Evolutionary conservation across 2,113 vertebrate genomes (phyloP), one percentile per base, ranked within the genome.

Genomic region (Hydrochoerus hydrochaeris): DNA sequence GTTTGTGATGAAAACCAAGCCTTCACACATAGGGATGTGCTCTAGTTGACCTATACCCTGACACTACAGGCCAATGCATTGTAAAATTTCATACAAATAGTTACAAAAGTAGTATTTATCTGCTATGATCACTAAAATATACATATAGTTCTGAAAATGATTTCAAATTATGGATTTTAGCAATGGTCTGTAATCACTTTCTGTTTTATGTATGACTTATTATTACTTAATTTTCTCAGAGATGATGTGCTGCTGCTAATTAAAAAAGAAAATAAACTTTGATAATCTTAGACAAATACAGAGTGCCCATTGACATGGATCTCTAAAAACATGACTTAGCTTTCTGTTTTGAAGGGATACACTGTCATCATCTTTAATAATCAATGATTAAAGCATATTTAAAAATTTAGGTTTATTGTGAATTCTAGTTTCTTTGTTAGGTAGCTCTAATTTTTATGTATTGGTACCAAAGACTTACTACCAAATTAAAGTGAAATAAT

Each of bases 371-470:
- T 89, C 63, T 16, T 85, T 88, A 73, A 57, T 85, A 75, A 38
- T 91, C 35, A 85, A 41, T 67, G 35, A 32, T 52, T 88, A 4
- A n/a, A 46, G 17, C 85, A 62, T 69, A 86, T 57, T 91, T 82
- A 52, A 88, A 91, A 89, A 94, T 44, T n/a, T 38, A 86, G 24
- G 10, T 1, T 81, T 91, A 67, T 17, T 81, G 17, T 88, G 46
- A 93, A 85, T 80, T 93, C 57, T 85, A 35, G 8, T 67, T 81
- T 93, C 26, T 63, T 67, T 73, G 69, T 80, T 80, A 91, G 88
- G 78, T 78, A 88, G 41, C 32, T 65, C 13, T 86, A 54, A 89
- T 89, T 96, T 94, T 92, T 44, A 69, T 77, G 75, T 94, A 41
- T 73, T 85, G 81, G 20, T 86, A 22, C 10, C 26, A 54, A 62